Base-by-base conservation (phyloP, 1,140 invertebrate genomes). In the Drosophila ironensis region DNA sequence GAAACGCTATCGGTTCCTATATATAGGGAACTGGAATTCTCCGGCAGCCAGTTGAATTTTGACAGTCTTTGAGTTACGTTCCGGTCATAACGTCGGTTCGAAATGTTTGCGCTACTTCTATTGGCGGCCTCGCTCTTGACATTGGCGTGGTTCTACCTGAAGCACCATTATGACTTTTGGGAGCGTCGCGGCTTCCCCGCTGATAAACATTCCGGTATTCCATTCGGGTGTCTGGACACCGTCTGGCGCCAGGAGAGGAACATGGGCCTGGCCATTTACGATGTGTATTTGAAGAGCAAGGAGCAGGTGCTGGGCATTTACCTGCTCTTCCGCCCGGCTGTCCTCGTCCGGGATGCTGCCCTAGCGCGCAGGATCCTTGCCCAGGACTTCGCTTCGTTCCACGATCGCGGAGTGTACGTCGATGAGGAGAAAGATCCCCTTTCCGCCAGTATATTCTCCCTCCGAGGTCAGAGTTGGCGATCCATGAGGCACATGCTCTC, bases 391-490 rank as follows among this genome's bases (percentile, higher is more conserved):
- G 38, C 66, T 0, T 76, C 81, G 44, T 91, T 91, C 28, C 80
- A 89, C 28, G 90, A 91, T 54, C 81, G 91, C n/a, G 86, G 91
- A 0, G 27, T 91, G 2, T 90, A 90, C 48, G 63, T 74, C 0
- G 82, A 91, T 50, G 88, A 90, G 70, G 50, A 80, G 11, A 60
- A 60, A 3, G 71, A 91, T 80, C 89, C 89, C 0, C 16, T 91
- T 3, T 87, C 80, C 0, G 76, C 66, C 3, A 89, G 90, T 50
- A 54, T 92, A 4, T 92, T 92, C 44, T 71, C 89, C 0, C 61
- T 91, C 0, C 86, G 90, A 14, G 91, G 90, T 1, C 87, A 90
- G 60, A 90, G 76, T 12, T 94, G 93, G 93, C 91, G 89, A 46
- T 81, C 77, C 4, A 63, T 93, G 9, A 72, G 92, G 8, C 67